A percentile compares a stretch with the other conserved stretches of the same genome.
phyloP scores from a whole-genome alignment of 1,140 invertebrate genomes.

The Drosophila baimaii region DNA sequence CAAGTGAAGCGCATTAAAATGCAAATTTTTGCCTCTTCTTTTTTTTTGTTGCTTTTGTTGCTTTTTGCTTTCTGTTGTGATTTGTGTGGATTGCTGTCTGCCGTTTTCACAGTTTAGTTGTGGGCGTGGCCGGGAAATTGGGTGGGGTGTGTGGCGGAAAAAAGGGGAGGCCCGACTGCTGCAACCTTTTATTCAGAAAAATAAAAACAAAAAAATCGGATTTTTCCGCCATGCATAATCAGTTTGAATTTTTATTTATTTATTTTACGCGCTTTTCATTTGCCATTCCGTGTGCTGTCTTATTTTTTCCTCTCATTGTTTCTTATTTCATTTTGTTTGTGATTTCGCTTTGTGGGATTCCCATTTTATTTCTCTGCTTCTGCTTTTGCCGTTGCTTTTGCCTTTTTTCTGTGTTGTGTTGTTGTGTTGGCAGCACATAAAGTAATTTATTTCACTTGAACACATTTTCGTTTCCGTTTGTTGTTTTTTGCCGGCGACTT shows the following conservation, averaged over 20 bases:
- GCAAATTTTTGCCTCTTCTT: slow-evolving; percentile 61
- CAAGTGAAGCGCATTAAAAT: slow-evolving; percentile 83
- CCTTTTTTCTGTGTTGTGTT: slow-evolving; percentile 20
- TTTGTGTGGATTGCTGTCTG: slow-evolving; percentile 66
- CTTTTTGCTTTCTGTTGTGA: slow-evolving; percentile 59
- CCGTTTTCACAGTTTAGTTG: slow-evolving; percentile 70
- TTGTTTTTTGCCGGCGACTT: slow-evolving; percentile 55
- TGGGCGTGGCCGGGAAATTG: slow-evolving; percentile 64
- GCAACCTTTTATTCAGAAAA: slow-evolving; percentile 60
- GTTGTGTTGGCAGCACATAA: slow-evolving; percentile 63
- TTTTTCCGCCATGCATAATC: slow-evolving; percentile 81
- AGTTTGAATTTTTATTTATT: slow-evolving; percentile 81
- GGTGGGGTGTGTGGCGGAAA: background rate
- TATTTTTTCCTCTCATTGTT: slow-evolving; percentile 53
- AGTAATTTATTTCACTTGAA: slow-evolving; percentile 83
- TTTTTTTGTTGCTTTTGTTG: slow-evolving; percentile 38
- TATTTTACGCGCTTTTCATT: slow-evolving; percentile 82
- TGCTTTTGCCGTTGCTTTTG: slow-evolving; percentile 6
- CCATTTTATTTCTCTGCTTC: slow-evolving; percentile 30
- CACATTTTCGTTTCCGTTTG: slow-evolving; percentile 68
- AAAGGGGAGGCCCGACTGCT: slow-evolving; percentile 1
- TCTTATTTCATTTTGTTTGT: slow-evolving; percentile 53
- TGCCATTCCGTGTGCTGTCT: slow-evolving; percentile 51
- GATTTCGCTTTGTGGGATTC: slow-evolving; percentile 63
- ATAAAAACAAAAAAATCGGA: slow-evolving; percentile 52